Base-by-base conservation (phyloP, 2,113 vertebrate genomes). In the Paramormyrops kingsleyae region DNA sequence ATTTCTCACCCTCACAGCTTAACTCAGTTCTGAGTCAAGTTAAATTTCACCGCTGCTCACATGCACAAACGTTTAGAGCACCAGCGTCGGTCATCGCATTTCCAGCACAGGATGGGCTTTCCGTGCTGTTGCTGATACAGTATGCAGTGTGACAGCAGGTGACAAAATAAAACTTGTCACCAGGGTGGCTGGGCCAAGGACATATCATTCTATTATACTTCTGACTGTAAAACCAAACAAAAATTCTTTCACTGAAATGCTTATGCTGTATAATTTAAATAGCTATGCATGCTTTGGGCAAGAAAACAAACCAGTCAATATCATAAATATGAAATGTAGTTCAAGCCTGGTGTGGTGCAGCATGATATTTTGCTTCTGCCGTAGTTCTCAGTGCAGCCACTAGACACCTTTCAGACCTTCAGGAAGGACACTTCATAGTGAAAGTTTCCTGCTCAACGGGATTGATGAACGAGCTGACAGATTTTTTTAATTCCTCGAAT, bases 1-100 rank as follows among this genome's bases (percentile, higher is more conserved):
- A 95, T 95, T 95, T 95, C 94, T 95, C 94, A 94, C 92, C 93
- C 95, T 96, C 94, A 96, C 95, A 95, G 94, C 94, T 95, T 95
- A 95, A 94, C 94, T 96, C 95, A 95, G 95, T 87, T 93, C 87
- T 91, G 92, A 91, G 92, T 85, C 6, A 94, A 92, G 92, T 93
- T 93, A 93, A 95, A 93, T 92, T 92, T 89, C 92, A 87, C 83
- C 77, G 24, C n/a, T 39, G n/a, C 47, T 21, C 52, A 53, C 19
- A 31, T 7, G 35, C 46, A 27, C 87, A 39, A 6, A 88, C 10
- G 13, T 87, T 87, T 53, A 39, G 49, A 31, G 49, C n/a, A 53
- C 12, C 49, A 19, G 27, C 1, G 3, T 13, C 4, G 12, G 44
- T 35, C 85, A 21, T 84, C 19, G 10, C 42, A 24, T 44, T 19